Evolutionary conservation across 2,888 invertebrate species (phyloP).

Genomic region (Hydraecia micacea): DNA sequence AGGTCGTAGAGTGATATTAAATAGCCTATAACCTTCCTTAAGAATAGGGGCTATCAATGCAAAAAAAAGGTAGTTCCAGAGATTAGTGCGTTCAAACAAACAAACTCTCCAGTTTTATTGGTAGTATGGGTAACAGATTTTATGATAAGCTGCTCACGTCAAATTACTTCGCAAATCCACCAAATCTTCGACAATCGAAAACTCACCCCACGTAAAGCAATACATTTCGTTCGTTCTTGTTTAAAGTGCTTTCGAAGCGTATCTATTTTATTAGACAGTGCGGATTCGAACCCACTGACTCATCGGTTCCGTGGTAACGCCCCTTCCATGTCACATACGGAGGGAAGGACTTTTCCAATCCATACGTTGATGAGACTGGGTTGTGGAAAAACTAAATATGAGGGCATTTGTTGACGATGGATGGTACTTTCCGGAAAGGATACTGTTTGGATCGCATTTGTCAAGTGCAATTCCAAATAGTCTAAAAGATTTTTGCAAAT

Average conservation of each 20-base stretch:
- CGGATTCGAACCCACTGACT: slow-evolving; percentile 73
- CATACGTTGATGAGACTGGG: slow-evolving; percentile 61
- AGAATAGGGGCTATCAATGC: too few species aligned
- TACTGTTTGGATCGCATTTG: neutral
- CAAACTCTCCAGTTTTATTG: too few species aligned
- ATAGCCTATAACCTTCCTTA: too few species aligned
- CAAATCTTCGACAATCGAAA: neutral
- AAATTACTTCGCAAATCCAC: slow-evolving; percentile 1
- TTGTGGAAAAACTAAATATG: slow-evolving; percentile 53
- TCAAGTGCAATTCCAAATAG: neutral
- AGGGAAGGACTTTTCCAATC: slow-evolving; percentile 62
- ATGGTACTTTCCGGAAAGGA: neutral
- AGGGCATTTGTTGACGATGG: slow-evolving; percentile 8
- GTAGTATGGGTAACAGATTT: neutral
- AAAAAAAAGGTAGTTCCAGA: too few species aligned
- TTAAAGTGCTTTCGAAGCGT: slow-evolving; percentile 59
- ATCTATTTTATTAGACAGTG: slow-evolving; percentile 72
- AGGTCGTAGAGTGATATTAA: too few species aligned
- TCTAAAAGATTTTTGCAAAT: neutral
- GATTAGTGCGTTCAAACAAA: too few species aligned
- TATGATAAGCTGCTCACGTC: neutral
- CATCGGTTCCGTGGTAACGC: slow-evolving; percentile 68
- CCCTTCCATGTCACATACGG: slow-evolving; percentile 68
- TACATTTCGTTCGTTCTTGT: slow-evolving; percentile 38
- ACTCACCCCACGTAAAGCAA: slow-evolving; percentile 25